Base-by-base conservation (phyloP, 2,113 vertebrate species). In the Hemichromis elongatus region DNA sequence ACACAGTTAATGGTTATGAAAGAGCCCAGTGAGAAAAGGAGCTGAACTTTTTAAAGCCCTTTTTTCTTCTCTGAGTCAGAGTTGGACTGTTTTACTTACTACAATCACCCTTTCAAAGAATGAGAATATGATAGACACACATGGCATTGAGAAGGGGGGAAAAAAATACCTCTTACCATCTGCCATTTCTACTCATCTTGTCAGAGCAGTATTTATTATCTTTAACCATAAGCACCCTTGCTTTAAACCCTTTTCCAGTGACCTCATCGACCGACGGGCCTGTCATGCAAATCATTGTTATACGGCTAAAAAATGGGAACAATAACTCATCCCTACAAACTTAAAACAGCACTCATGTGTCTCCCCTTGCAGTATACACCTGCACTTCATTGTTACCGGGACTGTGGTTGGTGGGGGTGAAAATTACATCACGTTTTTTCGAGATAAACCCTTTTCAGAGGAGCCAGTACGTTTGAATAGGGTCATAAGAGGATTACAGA, bases 1-100 rank as follows among this genome's bases (percentile, higher is more conserved):
- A 83, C 87, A 84, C 86, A 84, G 82, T 90, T 95, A 95, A 95
- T 95, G 93, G 92, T 94, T 95, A 95, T 94, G 87, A 93, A 96
- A 91, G 89, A 94, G 92, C 55, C 79, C 91, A 81, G 80, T 85
- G 88, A 94, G 87, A 89, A 78, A 57, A 16, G 40, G 88, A 82
- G 78, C 50, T 40, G 70, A 87, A 88, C 61, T 82, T 90, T 89
- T 86, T 42, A 37, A 40, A 68, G 70, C 19, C 14, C 19, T 40
- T 30, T 89, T 89, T 81, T n/a, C 70, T 56, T 68, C 56, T 77
- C 53, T 61, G 33, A 80, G 83, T 40, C 42, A n/a, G n/a, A 88
- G 84, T 90, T 86, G 55, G 88, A 90, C 86, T 63, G 77, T 55
- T 86, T 82, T 53, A 80, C 81, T 82, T 88, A 90, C 50, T 84